Evolutionary conservation across 2,113 vertebrate species (phyloP).

Genomic region (Syrmaticus mikado): DNA sequence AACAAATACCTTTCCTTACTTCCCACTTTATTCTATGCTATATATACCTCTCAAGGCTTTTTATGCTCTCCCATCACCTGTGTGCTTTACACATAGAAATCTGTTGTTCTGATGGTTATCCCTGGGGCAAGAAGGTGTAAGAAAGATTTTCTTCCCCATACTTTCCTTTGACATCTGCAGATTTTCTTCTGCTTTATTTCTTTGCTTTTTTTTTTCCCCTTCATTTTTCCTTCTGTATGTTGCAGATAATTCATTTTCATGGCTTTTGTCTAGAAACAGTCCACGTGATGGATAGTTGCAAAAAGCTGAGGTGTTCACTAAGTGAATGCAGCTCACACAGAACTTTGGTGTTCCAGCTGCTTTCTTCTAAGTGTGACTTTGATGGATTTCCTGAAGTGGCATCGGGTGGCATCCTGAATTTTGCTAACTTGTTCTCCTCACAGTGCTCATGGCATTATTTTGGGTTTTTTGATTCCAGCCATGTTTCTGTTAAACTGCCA

Average conservation of each 20-base stretch:
- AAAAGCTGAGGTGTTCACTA: background rate
- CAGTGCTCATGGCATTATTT: background rate
- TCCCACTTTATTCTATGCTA: background rate
- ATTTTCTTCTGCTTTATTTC: background rate
- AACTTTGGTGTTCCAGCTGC: background rate
- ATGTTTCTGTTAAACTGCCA: background rate
- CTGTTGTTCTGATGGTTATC: background rate
- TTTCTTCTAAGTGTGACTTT: background rate
- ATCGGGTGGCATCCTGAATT: constrained; percentile 41
- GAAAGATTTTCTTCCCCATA: background rate
- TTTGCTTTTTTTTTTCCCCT: background rate
- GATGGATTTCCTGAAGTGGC: constrained; percentile 38
- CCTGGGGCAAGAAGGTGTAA: background rate
- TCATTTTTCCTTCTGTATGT: background rate
- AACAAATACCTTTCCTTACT: background rate
- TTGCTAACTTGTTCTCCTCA: constrained; percentile 5
- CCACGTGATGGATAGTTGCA: background rate
- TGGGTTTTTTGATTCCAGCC: background rate
- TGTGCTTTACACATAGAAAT: background rate
- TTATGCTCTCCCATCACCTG: background rate
- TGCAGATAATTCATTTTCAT: constrained; percentile 11
- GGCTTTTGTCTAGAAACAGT: background rate
- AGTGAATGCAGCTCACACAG: background rate
- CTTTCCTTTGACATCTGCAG: background rate
- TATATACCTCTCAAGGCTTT: background rate